These are phyloP conservation scores for Caenorhabditis drosophilae DNA, from an alignment of 2,888 invertebrate species.

Conservation along the genomic window DNA sequence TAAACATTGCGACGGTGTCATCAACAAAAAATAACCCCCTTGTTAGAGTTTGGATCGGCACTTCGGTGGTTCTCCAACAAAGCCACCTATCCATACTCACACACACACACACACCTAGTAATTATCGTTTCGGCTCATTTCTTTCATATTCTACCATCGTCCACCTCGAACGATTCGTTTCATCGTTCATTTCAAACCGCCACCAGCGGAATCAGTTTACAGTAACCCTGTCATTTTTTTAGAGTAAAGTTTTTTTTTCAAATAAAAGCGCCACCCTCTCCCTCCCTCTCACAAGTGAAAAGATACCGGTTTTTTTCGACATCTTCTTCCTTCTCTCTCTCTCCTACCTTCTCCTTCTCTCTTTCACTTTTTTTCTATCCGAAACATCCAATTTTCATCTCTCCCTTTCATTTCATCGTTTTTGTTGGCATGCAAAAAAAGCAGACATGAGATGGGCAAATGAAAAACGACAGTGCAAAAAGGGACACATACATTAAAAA, in stretches of 20 bases:
- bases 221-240: too few relatives aligned
- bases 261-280: not conserved
- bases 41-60: too few relatives aligned
- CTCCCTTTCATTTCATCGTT: constrained; percentile 28
- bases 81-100: not conserved
- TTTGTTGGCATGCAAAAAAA: constrained; percentile 36
- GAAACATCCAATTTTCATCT: constrained; percentile 38
- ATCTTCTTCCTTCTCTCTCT: constrained; percentile 6
- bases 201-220: too few relatives aligned
- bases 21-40: too few relatives aligned
- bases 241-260: too few relatives aligned
- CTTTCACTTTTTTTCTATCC: not conserved
- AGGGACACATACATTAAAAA: too few relatives aligned
- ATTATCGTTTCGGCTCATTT: not conserved
- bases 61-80: not conserved
- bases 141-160: not conserved
- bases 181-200: too few relatives aligned
- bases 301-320: constrained; percentile 6
- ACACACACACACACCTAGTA: too few relatives aligned
- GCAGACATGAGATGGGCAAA: constrained; percentile 1
- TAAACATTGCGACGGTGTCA: too few relatives aligned
- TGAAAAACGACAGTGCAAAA: not conserved
- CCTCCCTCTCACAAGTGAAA: not conserved
- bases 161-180: not conserved
- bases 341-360: too few relatives aligned